Evolutionary conservation across 1,140 invertebrate species (phyloP).

Genomic region (silkworm (Bombyx mori)): ASM3026992v2 NC_085108.1:8085001-8085500

Average conservation of each 20-base stretch:
- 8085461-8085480: constrained; percentile 68
- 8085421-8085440: constrained; percentile 69
- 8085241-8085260: constrained; percentile 49
- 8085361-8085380: constrained; percentile 56
- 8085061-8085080: constrained; percentile 55
- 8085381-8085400: constrained; percentile 59
- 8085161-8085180: constrained; percentile 53
- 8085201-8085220: constrained; percentile 51
- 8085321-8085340: constrained; percentile 49
- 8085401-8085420: constrained; percentile 63
- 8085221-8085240: constrained; percentile 42
- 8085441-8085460: constrained; percentile 67
- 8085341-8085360: constrained; percentile 52
- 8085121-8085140: constrained; percentile 55
- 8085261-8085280: constrained; percentile 58
- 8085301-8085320: constrained; percentile 35
- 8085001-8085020: constrained; percentile 53
- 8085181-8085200: constrained; percentile 57
- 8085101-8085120: constrained; percentile 51
- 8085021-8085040: constrained; percentile 65
- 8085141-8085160: constrained; percentile 53
- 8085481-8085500: constrained; percentile 66
- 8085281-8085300: constrained; percentile 34
- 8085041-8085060: constrained; percentile 65
- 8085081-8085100: constrained; percentile 51